These are phyloP conservation scores for Phaethon lepturus DNA, from an alignment of 2,113 vertebrate genomes.

Conservation along the genomic window DNA sequence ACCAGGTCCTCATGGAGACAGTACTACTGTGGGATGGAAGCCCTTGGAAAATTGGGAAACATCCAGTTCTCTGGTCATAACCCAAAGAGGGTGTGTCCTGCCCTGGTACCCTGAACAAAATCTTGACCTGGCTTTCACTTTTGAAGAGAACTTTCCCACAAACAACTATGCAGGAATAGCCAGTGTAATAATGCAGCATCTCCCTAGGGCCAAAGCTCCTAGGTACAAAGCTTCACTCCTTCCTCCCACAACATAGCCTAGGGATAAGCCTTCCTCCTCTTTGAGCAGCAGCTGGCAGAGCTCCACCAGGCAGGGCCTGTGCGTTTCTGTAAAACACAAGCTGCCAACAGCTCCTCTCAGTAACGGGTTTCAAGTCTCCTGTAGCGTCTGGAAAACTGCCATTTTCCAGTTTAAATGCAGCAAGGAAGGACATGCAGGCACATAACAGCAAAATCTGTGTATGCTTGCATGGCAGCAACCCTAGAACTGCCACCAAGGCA, in stretches of 20 bases:
- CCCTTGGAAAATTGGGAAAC: not conserved
- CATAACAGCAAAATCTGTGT: not conserved
- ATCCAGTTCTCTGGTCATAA: not conserved
- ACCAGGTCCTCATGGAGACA: not conserved
- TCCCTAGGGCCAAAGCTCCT: not conserved
- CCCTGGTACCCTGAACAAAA: not conserved
- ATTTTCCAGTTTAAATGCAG: not conserved
- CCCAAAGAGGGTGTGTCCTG: not conserved
- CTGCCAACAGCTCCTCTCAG: not conserved
- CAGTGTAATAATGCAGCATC: not conserved
- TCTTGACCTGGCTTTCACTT: not conserved
- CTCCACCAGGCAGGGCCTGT: not conserved
- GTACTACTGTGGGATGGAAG: not conserved
- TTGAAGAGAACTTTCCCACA: not conserved
- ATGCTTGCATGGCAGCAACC: not conserved
- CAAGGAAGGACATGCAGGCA: not conserved
- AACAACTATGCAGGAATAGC: not conserved
- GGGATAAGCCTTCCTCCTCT: not conserved
- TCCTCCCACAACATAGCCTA: not conserved
- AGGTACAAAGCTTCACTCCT: not conserved
- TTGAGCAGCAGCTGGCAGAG: not conserved
- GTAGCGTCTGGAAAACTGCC: not conserved
- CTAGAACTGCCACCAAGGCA: not conserved
- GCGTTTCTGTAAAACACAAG: not conserved
- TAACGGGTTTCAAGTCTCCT: not conserved